Conservation (phyloP, 1,140 invertebrate species). For the Listronotus oregonensis region DNA sequence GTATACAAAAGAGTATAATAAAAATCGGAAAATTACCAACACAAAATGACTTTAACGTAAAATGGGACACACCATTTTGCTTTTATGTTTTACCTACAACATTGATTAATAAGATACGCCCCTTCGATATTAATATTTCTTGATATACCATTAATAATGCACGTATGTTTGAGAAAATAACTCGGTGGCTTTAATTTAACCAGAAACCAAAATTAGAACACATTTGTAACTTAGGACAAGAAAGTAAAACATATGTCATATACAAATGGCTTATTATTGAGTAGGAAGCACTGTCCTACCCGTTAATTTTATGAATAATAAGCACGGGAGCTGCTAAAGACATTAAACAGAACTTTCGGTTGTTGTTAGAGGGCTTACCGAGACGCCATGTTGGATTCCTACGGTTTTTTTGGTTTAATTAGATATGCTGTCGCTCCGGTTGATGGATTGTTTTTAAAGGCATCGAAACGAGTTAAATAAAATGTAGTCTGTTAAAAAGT, state of each 20-base stretch:
- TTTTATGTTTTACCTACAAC: slow-evolving; percentile 4
- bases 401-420: no score
- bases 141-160: slow-evolving; percentile 33
- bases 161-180: slow-evolving; percentile 24
- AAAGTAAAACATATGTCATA: slow-evolving; percentile 28
- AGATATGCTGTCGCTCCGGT: no score
- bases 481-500: no score
- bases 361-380: no score
- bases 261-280: slow-evolving; percentile 33
- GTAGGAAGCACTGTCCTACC: slow-evolving; percentile 28
- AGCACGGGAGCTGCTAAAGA: no score
- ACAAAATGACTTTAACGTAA: not conserved
- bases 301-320: slow-evolving; percentile 20
- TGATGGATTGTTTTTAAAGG: no score
- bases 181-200: slow-evolving; percentile 29
- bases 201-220: slow-evolving; percentile 31
- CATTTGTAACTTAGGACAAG: slow-evolving; percentile 33
- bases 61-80: slow-evolving; percentile 1
- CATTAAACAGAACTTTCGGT: no score
- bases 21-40: no score
- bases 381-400: no score
- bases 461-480: no score
- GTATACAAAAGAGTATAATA: no score
- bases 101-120: slow-evolving; percentile 27
- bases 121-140: slow-evolving; percentile 31